Evolutionary conservation across 2,113 vertebrate genomes (phyloP).

Genomic region (human (Homo sapiens)): DNA sequence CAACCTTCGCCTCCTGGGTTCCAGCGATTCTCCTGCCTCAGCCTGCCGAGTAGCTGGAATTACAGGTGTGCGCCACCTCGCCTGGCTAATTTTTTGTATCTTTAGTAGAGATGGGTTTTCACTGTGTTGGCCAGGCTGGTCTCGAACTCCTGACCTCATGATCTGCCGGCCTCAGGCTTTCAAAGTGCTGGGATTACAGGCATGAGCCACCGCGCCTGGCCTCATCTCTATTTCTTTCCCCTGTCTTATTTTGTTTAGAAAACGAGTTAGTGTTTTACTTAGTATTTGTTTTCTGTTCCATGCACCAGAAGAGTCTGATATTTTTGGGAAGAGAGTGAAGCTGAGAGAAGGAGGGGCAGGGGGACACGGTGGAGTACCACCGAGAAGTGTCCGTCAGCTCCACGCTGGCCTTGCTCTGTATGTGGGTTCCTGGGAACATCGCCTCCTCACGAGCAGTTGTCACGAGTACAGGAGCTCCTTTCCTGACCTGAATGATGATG

Average conservation of each 20-base stretch:
- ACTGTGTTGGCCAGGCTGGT: too few relatives aligned
- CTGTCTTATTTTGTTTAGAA: background rate
- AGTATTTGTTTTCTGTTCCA: background rate
- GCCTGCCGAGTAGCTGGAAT: too few relatives aligned
- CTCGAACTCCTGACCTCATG: too few relatives aligned
- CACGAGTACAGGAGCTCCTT: background rate
- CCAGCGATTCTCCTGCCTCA: too few relatives aligned
- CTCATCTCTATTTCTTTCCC: background rate
- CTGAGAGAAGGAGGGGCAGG: background rate
- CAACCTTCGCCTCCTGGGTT: too few relatives aligned
- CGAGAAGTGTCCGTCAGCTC: background rate
- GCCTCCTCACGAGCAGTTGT: background rate
- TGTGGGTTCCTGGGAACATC: background rate
- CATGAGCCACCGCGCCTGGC: too few relatives aligned
- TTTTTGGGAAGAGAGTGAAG: background rate
- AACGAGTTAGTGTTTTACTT: background rate
- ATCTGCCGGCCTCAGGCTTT: too few relatives aligned
- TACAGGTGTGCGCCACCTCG: too few relatives aligned
- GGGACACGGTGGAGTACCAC: fast-evolving
- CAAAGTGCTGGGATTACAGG: too few relatives aligned
- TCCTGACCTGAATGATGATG: background rate
- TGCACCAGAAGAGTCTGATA: background rate
- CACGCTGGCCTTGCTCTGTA: background rate
- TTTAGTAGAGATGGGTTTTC: too few relatives aligned
- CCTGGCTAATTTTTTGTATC: too few relatives aligned